A percentile compares a stretch with the other conserved stretches of the same genome.
These are phyloP conservation scores for Dinoponera quadriceps DNA, from an alignment of 1,140 invertebrate genomes.

Conservation along the genomic window DNA sequence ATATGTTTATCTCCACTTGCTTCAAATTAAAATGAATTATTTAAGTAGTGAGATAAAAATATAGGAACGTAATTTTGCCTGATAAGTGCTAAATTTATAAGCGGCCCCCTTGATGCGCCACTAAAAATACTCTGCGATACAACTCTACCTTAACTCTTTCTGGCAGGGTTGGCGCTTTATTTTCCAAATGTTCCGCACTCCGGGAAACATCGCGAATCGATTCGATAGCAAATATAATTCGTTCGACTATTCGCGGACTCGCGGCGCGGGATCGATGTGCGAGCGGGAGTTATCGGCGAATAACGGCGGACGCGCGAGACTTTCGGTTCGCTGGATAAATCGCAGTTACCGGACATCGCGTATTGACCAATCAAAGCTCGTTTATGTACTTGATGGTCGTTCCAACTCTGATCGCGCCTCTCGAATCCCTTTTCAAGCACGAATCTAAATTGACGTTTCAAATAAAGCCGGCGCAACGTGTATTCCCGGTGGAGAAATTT, in stretches of 20 bases:
- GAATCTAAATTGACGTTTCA: slow-evolving; percentile 62
- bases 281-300: slow-evolving; percentile 54
- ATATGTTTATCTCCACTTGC: too few species aligned
- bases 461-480: slow-evolving; percentile 3
- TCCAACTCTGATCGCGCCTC: slow-evolving; percentile 59
- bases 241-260: background rate
- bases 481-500: slow-evolving; percentile 32
- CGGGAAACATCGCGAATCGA: background rate
- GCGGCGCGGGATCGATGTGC: slow-evolving; percentile 23
- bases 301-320: slow-evolving; percentile 71
- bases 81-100: too few species aligned
- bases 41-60: too few species aligned
- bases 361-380: slow-evolving; percentile 83
- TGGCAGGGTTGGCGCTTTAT: background rate
- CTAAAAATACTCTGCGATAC: too few species aligned
- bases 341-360: slow-evolving; percentile 82
- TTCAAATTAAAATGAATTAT: too few species aligned
- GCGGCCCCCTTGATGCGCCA: too few species aligned
- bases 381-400: slow-evolving; percentile 75
- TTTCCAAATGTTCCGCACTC: background rate
- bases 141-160: too few species aligned
- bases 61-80: too few species aligned
- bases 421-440: slow-evolving; percentile 65
- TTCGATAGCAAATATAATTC: background rate
- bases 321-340: slow-evolving; percentile 80